phyloP scores from a whole-genome alignment of 2,888 invertebrate species.

The Dolichopus griseipennis region DNA sequence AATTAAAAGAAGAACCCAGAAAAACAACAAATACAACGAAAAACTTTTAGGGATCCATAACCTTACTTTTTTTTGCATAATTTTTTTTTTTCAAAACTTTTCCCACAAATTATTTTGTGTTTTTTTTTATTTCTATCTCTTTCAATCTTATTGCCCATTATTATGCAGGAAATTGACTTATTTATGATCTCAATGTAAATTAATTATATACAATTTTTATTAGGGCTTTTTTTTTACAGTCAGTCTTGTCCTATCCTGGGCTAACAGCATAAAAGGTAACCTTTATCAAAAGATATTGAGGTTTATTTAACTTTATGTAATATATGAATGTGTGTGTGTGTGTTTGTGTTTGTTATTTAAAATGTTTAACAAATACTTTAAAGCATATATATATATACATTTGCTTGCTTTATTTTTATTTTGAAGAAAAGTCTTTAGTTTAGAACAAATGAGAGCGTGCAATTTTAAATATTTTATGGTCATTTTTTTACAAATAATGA shows the following conservation, averaged over 20 bases:
- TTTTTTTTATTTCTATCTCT: neutral
- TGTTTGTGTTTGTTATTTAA: too few species aligned
- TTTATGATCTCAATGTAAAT: neutral
- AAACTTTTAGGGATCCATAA: neutral
- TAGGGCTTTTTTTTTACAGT: neutral
- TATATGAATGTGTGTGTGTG: too few species aligned
- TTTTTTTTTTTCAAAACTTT: neutral
- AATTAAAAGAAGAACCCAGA: neutral
- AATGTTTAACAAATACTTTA: too few species aligned
- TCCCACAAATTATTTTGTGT: neutral
- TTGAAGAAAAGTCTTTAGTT: too few species aligned
- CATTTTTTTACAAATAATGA: too few species aligned
- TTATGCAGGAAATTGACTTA: conserved; percentile 1
- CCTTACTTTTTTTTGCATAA: neutral
- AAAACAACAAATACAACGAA: neutral
- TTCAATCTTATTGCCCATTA: neutral
- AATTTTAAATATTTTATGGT: too few species aligned
- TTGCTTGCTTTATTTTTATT: too few species aligned
- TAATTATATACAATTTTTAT: neutral
- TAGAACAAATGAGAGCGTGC: too few species aligned
- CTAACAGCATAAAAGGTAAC: neutral
- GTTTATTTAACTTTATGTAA: too few species aligned
- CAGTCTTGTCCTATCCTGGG: neutral
- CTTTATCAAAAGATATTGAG: too few species aligned
- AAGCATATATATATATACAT: too few species aligned